Base-by-base conservation (phyloP, 2,797 vertebrate genomes). In the Sebastes nivosus region DNA sequence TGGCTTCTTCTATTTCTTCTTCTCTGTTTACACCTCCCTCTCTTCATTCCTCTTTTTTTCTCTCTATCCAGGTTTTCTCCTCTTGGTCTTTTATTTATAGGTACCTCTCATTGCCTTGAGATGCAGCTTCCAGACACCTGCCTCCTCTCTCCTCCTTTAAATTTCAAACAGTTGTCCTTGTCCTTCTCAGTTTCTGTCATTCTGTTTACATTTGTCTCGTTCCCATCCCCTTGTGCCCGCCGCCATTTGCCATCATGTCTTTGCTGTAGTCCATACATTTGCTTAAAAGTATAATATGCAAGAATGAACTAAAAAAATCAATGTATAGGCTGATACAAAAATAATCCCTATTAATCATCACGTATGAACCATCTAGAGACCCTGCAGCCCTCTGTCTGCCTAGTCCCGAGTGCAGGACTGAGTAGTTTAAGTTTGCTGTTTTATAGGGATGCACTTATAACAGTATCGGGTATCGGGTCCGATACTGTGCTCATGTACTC, bases 181-280 rank as follows among this genome's bases (percentile, higher is more conserved):
- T 80, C 76, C 57, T 46, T 77, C 46, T 57, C 18, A 57, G 34
- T 67, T 75, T 27, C n/a, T 22, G 12, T 80, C 38, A 18, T 59
- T 57, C 22, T 0, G 1, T 60, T 61, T 67, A 3, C 7, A 8
- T 72, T 65, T 46, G 52, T 24, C 18, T 64, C 6, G 8, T 6
- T 50, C 12, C 46, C 34, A 32, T 32, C 27, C 36, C 8, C 22
- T 36, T 50, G 9, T 29, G 14, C 13, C 13, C 5, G 2, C 18
- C 8, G 22, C 46, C 55, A 14, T 34, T 46, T 57, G 11, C 24
- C 38, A 14, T 30, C 6, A 25, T 54, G 29, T 61, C 20, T 57
- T 22, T 11, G 36, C 18, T 36, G 27, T 22, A 18, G 13, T 38
- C 30, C 9, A 30, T 27, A 18, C 42, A n/a, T 24, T 22, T 52